Conservation (phyloP, 2,888 invertebrate species). For the Cotesia congregata region DNA sequence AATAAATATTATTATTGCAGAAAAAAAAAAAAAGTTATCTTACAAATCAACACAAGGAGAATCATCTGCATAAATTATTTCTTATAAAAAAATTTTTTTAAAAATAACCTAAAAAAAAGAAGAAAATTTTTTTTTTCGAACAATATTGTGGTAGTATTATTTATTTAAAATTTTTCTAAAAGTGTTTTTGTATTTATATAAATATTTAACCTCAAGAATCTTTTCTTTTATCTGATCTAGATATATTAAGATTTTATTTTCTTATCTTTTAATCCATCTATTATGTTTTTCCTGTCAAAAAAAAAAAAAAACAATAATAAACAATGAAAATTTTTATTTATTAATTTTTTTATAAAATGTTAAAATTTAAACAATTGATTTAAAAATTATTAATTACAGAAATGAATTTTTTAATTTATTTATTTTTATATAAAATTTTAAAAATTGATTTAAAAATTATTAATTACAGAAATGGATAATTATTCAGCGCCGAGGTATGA, state of each 20-base stretch:
- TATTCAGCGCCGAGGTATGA: constrained; percentile 61
- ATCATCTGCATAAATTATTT: not conserved
- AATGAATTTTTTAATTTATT: constrained; percentile 56
- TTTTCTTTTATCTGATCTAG: constrained; percentile 59
- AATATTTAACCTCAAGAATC: not conserved
- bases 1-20: not conserved
- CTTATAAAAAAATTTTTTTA: not conserved
- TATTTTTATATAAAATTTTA: constrained; percentile 10
- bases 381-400: constrained; percentile 25
- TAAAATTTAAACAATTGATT: not conserved
- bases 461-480: constrained; percentile 60
- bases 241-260: constrained; percentile 44
- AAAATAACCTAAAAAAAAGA: not conserved
- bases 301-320: constrained; percentile 50
- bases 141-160: no score
- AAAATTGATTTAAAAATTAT: not conserved
- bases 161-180: not conserved
- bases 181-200: not conserved
- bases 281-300: constrained; percentile 44
- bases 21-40: not conserved
- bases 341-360: constrained; percentile 14
- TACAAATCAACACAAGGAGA: not conserved
- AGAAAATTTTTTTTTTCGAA: not conserved
- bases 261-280: constrained; percentile 58
- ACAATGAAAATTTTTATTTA: constrained; percentile 37